These are phyloP conservation scores for Sipha flava DNA, from an alignment of 1,140 invertebrate genomes.

Conservation along the genomic window DNA sequence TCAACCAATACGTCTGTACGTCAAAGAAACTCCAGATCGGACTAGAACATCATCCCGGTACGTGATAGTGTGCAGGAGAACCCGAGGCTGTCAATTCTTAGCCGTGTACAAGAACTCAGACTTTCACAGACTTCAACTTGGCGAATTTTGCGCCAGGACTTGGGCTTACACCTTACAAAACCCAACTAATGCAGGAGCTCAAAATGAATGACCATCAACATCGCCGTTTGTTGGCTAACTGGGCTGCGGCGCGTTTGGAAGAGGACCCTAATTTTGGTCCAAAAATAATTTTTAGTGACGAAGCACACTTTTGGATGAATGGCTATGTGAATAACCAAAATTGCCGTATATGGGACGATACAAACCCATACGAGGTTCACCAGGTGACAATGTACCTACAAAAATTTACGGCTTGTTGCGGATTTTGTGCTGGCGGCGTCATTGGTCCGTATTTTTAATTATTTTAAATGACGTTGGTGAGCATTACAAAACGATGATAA, in stretches of 20 bases:
- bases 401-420: conserved; percentile 41
- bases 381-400: conserved; percentile 41
- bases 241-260: neutral
- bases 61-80: too few species aligned
- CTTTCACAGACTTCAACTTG: too few species aligned
- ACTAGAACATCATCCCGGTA: too few species aligned
- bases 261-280: conserved; percentile 4
- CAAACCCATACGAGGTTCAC: conserved; percentile 40
- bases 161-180: neutral
- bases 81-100: too few species aligned
- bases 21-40: too few species aligned
- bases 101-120: too few species aligned
- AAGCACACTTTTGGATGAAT: conserved; percentile 39
- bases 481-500: neutral
- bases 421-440: neutral
- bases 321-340: conserved; percentile 40
- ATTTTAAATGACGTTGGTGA: neutral
- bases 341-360: conserved; percentile 39
- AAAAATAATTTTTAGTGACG: conserved; percentile 36
- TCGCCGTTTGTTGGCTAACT: neutral
- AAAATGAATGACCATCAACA: neutral
- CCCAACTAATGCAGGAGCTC: neutral
- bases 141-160: neutral
- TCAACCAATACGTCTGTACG: too few species aligned
- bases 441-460: neutral